Conservation (phyloP, 2,113 vertebrate species). For the Micronycteris hirsuta region DNA sequence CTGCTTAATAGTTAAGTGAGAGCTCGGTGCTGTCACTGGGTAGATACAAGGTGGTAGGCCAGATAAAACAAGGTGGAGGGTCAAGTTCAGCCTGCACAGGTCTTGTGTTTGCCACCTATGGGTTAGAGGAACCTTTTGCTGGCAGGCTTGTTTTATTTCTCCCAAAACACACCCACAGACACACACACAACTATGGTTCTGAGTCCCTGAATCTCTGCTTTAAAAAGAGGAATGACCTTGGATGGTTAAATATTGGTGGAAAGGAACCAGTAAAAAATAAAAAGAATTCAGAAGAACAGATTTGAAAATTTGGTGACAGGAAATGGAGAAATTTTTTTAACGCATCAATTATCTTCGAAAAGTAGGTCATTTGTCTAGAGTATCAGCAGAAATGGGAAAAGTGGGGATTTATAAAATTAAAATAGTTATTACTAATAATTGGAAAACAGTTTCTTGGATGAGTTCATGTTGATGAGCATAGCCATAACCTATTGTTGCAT, state of each 20-base stretch:
- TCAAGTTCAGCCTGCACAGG: fast-evolving
- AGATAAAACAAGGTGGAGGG: too few species aligned
- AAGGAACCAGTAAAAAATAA: neutral
- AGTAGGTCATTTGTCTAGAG: neutral
- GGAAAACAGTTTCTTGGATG: neutral
- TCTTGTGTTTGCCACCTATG: too few species aligned
- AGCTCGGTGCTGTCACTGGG: too few species aligned
- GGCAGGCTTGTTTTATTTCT: neutral
- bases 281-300: neutral
- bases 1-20: too few species aligned
- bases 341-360: neutral
- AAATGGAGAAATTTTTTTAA: neutral
- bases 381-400: neutral
- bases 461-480: neutral
- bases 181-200: neutral
- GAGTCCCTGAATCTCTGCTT: neutral
- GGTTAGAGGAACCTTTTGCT: neutral
- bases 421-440: neutral
- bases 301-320: neutral
- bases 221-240: neutral
- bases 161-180: too few species aligned
- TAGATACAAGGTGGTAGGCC: too few species aligned
- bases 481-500: neutral
- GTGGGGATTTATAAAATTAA: neutral
- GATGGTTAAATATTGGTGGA: neutral